These are phyloP conservation scores for Orestias chungarensis DNA, from an alignment of 2,797 vertebrate genomes.

Conservation along the genomic window DNA sequence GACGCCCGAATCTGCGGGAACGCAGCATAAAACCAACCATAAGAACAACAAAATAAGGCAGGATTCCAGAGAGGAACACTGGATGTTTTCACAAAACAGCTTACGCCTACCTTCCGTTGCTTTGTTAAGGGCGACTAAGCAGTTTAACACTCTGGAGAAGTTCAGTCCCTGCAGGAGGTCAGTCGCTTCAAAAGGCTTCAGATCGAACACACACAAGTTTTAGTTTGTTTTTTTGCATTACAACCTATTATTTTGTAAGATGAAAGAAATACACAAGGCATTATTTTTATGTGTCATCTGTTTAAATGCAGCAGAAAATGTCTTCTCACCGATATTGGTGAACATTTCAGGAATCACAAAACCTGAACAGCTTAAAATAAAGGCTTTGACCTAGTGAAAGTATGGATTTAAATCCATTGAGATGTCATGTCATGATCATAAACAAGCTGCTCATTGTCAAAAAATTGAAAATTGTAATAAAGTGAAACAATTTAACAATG, in stretches of 20 bases:
- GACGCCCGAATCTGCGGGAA: conserved; percentile 81
- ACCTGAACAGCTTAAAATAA: not conserved
- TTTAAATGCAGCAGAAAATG: too few species aligned
- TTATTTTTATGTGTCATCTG: too few species aligned
- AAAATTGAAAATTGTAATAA: too few species aligned
- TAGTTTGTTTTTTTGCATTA: not conserved
- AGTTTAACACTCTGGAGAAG: conserved; percentile 93
- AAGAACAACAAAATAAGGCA: not conserved
- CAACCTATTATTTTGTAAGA: not conserved
- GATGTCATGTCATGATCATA: not conserved
- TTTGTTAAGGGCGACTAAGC: conserved; percentile 93
- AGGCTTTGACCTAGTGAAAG: conserved; percentile 1
- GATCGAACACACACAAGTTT: conserved; percentile 22
- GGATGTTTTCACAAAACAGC: not conserved
- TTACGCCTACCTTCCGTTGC: conserved; percentile 88
- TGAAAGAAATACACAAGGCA: too few species aligned
- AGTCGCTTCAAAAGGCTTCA: conserved; percentile 93
- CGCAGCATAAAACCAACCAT: not conserved
- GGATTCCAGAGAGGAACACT: not conserved
- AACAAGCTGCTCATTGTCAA: not conserved
- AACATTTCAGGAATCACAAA: too few species aligned
- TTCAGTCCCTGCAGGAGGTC: conserved; percentile 95
- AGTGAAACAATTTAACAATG: too few species aligned
- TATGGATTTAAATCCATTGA: not conserved
- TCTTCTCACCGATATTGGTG: too few species aligned